Evolutionary conservation across 2,888 invertebrate genomes (phyloP), one percentile per base, ranked within the genome.

Genomic region (Plebejus argus): DNA sequence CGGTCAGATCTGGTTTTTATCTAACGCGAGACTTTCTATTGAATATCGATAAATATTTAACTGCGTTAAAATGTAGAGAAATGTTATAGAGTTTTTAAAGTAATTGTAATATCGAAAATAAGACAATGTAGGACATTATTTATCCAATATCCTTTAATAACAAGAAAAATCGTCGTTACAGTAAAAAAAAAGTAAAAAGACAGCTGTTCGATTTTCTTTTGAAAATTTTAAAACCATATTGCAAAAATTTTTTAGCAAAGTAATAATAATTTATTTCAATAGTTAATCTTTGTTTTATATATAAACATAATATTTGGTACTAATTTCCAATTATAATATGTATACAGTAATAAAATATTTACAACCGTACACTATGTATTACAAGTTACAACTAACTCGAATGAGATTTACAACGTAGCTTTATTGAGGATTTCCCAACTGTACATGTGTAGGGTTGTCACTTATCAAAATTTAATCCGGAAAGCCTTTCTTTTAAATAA

Each of bases 341-440:
- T n/a, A n/a, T 28, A 15, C 28, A 66, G 28, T 66, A 23, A 66
- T 66, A 28, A 66, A 28, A 66, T 66, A 66, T 66, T 66, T 66
- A 66, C 28, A 66, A 7, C 66, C 66, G 12, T 66, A 12, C 15
- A 66, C 66, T 66, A 15, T 28, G 66, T 28, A 28, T 28, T 66
- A 66, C 28, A 66, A 66, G 28, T 28, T 66, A 66, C 28, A 66
- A 66, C 61, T 61, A 23, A 61, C 66, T 66, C 66, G 66, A 66
- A 66, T 66, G 28, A 66, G 28, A 66, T 66, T 66, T 66, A 66
- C 28, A 33, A 33, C 66, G 15, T 28, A 18, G 66, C 28, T 66
- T 66, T 33, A 66, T 66, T 33, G 66, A 28, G 66, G 28, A 66
- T 66, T 66, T 66, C 33, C 28, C 66, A 66, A 66, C 66, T 28